Conservation (phyloP, 2,113 vertebrate genomes). For the Myrmecophaga tridactyla region DNA sequence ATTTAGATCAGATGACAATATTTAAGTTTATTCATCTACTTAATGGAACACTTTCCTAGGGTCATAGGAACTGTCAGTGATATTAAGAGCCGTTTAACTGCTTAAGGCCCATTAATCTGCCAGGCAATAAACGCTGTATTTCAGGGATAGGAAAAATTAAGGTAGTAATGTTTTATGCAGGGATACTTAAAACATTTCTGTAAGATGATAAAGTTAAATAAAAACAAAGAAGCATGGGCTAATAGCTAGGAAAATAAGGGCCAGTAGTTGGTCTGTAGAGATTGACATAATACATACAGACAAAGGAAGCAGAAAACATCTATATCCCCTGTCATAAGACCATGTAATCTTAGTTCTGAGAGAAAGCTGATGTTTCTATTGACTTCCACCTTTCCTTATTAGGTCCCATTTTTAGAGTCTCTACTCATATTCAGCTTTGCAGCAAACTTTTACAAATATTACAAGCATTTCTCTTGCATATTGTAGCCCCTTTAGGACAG, state of each 20-base stretch:
- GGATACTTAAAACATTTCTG: neutral
- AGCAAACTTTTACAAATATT: neutral
- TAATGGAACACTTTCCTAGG: constrained; percentile 47
- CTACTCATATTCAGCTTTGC: neutral
- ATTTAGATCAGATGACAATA: constrained; percentile 15
- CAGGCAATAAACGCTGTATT: neutral
- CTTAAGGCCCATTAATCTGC: constrained; percentile 36
- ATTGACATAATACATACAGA: neutral
- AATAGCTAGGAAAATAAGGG: neutral
- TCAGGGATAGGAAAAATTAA: neutral
- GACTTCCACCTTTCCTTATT: neutral
- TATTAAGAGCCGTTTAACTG: constrained; percentile 42
- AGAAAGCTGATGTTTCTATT: rapidly evolving
- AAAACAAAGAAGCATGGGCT: neutral
- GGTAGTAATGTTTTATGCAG: neutral
- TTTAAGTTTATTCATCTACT: constrained; percentile 61
- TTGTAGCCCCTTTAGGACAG: too few relatives aligned
- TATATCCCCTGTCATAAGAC: too few relatives aligned
- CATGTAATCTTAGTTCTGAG: neutral
- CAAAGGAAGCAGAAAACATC: neutral
- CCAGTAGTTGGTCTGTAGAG: neutral
- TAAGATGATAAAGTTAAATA: neutral
- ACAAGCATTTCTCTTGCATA: neutral
- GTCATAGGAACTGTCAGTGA: constrained; percentile 33
- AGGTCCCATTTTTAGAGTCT: neutral